Conservation (phyloP, 2,888 invertebrate species). For the Kryphioiulus occultus region DNA sequence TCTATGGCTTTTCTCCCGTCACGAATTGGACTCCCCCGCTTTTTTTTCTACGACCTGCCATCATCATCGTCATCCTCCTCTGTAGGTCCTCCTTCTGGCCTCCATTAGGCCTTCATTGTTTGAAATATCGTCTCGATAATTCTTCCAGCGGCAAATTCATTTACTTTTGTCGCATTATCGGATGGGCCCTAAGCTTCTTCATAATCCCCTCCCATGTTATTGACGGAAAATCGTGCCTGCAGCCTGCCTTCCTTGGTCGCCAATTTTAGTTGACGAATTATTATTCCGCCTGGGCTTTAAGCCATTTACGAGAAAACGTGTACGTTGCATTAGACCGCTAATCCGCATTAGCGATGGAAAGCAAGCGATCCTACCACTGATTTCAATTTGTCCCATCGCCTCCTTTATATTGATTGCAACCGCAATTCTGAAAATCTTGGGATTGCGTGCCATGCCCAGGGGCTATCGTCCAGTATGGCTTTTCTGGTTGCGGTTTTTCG, state of each 20-base stretch:
- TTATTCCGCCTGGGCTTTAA: not conserved
- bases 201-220: not conserved
- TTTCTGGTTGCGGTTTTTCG: not conserved
- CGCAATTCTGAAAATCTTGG: not conserved
- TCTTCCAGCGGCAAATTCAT: slow-evolving; percentile 4
- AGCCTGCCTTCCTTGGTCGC: too few relatives aligned
- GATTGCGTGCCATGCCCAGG: not conserved
- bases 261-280: not conserved
- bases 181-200: not conserved
- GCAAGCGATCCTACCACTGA: not conserved
- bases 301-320: not conserved
- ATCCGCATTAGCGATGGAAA: slow-evolving; percentile 20
- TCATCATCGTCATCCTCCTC: not conserved
- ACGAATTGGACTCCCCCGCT: not conserved
- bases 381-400: slow-evolving; percentile 1
- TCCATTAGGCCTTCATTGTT: slow-evolving; percentile 35
- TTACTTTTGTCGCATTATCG: slow-evolving; percentile 35
- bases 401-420: slow-evolving; percentile 6
- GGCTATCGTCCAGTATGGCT: not conserved
- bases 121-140: slow-evolving; percentile 30
- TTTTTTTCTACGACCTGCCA: not conserved
- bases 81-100: not conserved
- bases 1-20: not conserved
- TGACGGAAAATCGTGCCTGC: not conserved
- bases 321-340: slow-evolving; percentile 20